A percentile compares a stretch with the other conserved stretches of the same genome.
Evolutionary conservation across 1,140 invertebrate genomes (phyloP).

Genomic region (Ectropis grisescens): DNA sequence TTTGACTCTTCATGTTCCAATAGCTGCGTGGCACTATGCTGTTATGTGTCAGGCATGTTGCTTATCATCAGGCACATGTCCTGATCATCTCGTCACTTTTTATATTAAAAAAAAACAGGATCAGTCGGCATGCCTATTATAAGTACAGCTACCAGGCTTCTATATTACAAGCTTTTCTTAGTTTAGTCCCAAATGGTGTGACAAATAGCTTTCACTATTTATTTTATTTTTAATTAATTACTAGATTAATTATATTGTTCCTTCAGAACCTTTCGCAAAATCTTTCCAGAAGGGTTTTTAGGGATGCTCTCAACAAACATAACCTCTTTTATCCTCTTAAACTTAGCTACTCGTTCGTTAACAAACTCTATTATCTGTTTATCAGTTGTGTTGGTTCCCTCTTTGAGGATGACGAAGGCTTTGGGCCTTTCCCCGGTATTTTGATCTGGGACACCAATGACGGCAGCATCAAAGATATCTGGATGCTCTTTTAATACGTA

Average conservation of each 20-base stretch:
- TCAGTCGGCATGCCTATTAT: too few relatives aligned
- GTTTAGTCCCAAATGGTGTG: too few relatives aligned
- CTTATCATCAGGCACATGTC: too few relatives aligned
- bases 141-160: too few relatives aligned
- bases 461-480: conserved; percentile 82
- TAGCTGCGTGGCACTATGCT: too few relatives aligned
- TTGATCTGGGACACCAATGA: conserved; percentile 84
- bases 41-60: too few relatives aligned
- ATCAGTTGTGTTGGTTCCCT: conserved; percentile 33
- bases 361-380: conserved; percentile 73
- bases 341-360: conserved; percentile 75
- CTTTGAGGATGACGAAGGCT: conserved; percentile 75
- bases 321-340: conserved; percentile 78
- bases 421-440: conserved; percentile 82
- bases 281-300: conserved; percentile 82
- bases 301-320: conserved; percentile 78
- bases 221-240: too few relatives aligned
- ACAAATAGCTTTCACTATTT: too few relatives aligned
- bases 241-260: conserved; percentile 26
- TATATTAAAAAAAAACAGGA: too few relatives aligned
- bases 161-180: too few relatives aligned
- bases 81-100: too few relatives aligned
- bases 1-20: too few relatives aligned
- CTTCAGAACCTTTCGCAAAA: conserved; percentile 74
- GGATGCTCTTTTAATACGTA: conserved; percentile 81